These are phyloP conservation scores for Tigriopus californicus DNA, from an alignment of 2,888 invertebrate genomes.

Conservation along the genomic window DNA sequence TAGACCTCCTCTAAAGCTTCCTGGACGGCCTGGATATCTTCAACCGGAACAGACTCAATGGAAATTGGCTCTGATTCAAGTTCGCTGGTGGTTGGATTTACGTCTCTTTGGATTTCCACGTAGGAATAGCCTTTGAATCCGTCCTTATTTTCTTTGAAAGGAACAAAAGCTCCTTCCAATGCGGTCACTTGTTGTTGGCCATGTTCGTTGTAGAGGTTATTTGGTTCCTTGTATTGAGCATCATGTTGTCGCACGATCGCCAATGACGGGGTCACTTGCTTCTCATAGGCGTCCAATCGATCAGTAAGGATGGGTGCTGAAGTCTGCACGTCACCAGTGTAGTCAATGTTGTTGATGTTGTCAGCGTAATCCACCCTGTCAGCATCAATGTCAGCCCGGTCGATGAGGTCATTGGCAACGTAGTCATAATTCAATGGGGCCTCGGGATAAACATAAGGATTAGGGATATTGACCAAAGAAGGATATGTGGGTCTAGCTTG, in stretches of 20 bases:
- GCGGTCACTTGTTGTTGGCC: background rate
- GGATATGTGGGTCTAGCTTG: too few species aligned
- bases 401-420: background rate
- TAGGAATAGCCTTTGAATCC: background rate
- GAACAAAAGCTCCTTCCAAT: background rate
- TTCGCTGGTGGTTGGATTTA: background rate
- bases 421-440: background rate
- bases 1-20: background rate
- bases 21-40: background rate
- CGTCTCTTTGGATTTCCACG: constrained; percentile 4
- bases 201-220: constrained; percentile 3
- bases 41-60: background rate
- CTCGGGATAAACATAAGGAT: background rate
- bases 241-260: background rate
- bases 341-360: background rate
- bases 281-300: background rate
- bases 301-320: background rate
- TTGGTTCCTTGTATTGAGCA: background rate
- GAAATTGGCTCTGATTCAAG: background rate
- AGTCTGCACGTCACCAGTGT: background rate
- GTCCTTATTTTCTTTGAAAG: background rate
- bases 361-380: background rate
- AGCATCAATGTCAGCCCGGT: background rate
- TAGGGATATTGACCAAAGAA: background rate
- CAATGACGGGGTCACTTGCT: background rate